Conservation (phyloP, 2,113 vertebrate species). For the Formicarius rufipectus region DNA sequence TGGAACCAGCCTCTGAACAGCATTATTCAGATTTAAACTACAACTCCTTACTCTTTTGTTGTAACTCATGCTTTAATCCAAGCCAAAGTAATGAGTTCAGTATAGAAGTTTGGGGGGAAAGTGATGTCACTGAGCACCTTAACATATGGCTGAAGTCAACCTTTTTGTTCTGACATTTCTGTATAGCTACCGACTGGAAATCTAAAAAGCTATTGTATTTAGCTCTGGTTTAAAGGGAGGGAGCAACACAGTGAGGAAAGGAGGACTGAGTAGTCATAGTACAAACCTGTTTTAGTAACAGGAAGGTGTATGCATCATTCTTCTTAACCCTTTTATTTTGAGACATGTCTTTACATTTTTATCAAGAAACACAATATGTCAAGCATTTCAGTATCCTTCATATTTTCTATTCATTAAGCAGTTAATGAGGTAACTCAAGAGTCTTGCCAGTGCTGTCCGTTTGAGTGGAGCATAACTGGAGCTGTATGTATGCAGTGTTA, state of each 20-base stretch:
- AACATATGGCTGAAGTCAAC: not conserved
- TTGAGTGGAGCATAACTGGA: not conserved
- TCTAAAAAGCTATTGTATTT: not conserved
- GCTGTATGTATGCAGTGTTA: not conserved
- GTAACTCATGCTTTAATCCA: not conserved
- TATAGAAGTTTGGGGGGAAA: not conserved
- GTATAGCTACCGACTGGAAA: not conserved
- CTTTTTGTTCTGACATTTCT: not conserved
- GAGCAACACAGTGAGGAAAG: not conserved
- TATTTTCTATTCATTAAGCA: not conserved
- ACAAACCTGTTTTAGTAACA: not conserved
- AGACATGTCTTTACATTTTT: not conserved
- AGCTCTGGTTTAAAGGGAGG: not conserved
- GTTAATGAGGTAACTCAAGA: not conserved
- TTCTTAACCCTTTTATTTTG: not conserved
- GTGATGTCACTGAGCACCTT: not conserved
- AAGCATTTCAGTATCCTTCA: not conserved
- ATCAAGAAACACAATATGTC: not conserved
- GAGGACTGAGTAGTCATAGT: not conserved
- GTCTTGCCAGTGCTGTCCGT: not conserved
- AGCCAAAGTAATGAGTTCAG: not conserved
- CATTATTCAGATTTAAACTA: not conserved
- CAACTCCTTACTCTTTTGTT: not conserved
- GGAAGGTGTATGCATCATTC: not conserved
- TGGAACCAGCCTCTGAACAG: not conserved